A percentile compares a stretch with the other conserved stretches of the same genome.
Evolutionary conservation across 2,797 vertebrate genomes (phyloP).

Genomic region (Manis pentadactyla): DNA sequence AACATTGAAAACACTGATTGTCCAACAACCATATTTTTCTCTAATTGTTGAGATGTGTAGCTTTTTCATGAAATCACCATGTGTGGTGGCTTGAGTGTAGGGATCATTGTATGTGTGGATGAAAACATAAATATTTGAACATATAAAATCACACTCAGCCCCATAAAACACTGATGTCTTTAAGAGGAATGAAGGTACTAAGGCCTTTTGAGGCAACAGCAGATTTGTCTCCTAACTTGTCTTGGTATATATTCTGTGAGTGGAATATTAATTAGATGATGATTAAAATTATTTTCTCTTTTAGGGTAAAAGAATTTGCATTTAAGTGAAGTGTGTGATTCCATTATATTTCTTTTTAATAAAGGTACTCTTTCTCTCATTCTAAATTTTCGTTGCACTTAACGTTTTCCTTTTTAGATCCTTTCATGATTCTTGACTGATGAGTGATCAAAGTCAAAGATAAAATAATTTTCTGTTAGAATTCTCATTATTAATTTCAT

Average conservation of each 20-base stretch:
- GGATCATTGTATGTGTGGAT: not conserved
- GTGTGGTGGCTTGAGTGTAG: not conserved
- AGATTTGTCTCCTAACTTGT: not conserved
- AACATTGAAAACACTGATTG: not conserved
- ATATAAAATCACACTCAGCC: not conserved
- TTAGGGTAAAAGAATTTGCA: not conserved
- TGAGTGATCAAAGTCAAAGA: not conserved
- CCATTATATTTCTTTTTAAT: not conserved
- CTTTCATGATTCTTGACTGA: not conserved
- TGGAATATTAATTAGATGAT: not conserved
- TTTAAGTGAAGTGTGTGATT: not conserved
- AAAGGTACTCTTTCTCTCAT: not conserved
- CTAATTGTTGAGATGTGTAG: not conserved
- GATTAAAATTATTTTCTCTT: not conserved
- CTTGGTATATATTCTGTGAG: not conserved
- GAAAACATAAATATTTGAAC: not conserved
- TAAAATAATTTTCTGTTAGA: not conserved
- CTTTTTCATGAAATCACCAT: not conserved
- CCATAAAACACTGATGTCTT: not conserved
- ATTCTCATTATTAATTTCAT: slow-evolving; percentile 6
- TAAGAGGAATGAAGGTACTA: not conserved
- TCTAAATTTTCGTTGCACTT: not conserved
- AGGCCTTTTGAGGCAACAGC: not conserved
- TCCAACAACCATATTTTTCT: not conserved
- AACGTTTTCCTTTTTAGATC: not conserved